A percentile compares a stretch with the other conserved stretches of the same genome.
phyloP scores from a whole-genome alignment of 2,113 vertebrate genomes.

The Peromyscus californicus region DNA sequence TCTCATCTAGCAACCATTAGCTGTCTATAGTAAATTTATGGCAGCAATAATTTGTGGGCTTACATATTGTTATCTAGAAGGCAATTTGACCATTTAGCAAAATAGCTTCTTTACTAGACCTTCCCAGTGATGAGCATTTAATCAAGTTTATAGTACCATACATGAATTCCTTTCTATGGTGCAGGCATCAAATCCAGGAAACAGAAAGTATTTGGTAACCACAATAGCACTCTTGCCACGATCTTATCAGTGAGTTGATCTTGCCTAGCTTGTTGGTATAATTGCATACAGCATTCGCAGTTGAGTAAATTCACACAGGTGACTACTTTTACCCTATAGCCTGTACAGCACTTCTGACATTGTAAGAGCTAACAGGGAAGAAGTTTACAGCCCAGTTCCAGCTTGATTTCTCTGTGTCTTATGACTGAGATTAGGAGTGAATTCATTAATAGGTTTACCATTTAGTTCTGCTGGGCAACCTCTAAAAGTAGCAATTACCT shows the following conservation, averaged over 20 bases:
- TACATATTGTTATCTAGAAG: neutral
- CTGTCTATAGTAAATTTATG: neutral
- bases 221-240: neutral
- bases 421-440: neutral
- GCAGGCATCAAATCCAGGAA: neutral
- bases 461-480: neutral
- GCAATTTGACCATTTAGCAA: neutral
- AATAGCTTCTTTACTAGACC: neutral
- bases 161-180: neutral
- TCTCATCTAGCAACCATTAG: neutral
- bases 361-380: neutral
- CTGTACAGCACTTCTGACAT: neutral
- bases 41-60: neutral
- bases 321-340: neutral
- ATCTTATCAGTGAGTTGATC: neutral
- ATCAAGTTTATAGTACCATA: neutral
- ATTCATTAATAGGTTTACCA: neutral
- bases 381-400: neutral
- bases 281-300: neutral
- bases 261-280: neutral
- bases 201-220: neutral
- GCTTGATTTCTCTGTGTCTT: neutral
- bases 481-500: neutral
- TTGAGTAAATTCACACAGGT: neutral
- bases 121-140: neutral